These are phyloP conservation scores for Lepilemur septentrionalis DNA, from an alignment of 2,797 vertebrate genomes.

Conservation along the genomic window DNA sequence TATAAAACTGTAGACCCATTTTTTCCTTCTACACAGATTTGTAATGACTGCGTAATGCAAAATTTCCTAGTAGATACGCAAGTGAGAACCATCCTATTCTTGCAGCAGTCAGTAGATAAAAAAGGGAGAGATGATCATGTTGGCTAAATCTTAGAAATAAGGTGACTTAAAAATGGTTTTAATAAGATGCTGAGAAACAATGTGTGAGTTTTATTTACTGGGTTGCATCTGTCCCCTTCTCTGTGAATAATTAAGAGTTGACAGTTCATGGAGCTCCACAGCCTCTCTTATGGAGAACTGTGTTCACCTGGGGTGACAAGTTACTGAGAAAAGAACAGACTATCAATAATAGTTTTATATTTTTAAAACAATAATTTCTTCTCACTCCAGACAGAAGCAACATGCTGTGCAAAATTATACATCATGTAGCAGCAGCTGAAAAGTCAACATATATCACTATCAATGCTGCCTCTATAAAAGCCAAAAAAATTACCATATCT, in stretches of 20 bases:
- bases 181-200: neutral
- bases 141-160: neutral
- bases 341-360: constrained; percentile 51
- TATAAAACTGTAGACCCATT: neutral
- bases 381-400: constrained; percentile 1
- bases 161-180: neutral
- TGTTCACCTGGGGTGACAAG: constrained; percentile 40
- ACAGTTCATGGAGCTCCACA: neutral
- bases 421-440: constrained; percentile 11
- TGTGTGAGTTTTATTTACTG: neutral
- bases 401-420: constrained; percentile 56
- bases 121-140: neutral
- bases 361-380: constrained; percentile 71
- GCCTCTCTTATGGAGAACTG: neutral
- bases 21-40: neutral
- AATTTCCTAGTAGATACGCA: neutral
- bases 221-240: neutral
- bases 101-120: neutral
- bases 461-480: constrained; percentile 44
- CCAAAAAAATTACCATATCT: constrained; percentile 1
- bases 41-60: neutral
- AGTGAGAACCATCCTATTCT: neutral
- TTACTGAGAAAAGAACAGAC: constrained; percentile 42
- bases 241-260: constrained; percentile 2
- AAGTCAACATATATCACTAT: constrained; percentile 53